These are phyloP conservation scores for Zaprionus ornatus DNA, from an alignment of 1,140 invertebrate species.

Conservation along the genomic window DNA sequence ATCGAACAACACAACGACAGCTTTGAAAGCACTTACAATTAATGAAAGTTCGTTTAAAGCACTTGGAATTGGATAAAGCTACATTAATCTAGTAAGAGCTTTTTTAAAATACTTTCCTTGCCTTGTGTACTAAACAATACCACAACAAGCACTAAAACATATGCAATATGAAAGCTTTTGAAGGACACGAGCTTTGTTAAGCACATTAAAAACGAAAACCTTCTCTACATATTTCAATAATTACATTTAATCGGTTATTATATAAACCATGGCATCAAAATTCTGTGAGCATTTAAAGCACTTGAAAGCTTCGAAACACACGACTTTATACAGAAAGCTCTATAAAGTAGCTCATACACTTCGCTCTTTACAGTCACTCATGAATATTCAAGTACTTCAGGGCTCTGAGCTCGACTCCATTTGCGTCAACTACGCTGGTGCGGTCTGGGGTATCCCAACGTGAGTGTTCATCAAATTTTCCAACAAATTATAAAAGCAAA, in stretches of 20 bases:
- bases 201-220: too few species aligned
- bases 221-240: neutral
- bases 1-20: neutral
- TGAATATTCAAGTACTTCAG: constrained; percentile 24
- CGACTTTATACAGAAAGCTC: neutral
- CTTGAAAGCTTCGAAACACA: neutral
- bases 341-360: neutral
- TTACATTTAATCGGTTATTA: neutral
- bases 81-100: too few species aligned
- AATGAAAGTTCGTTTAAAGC: too few species aligned
- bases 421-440: neutral
- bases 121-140: neutral
- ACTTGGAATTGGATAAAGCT: too few species aligned
- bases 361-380: neutral
- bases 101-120: too few species aligned
- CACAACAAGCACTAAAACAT: too few species aligned
- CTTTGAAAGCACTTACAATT: neutral
- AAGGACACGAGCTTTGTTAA: neutral
- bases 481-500: constrained; percentile 62
- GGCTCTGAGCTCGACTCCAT: neutral
- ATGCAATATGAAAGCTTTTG: neutral
- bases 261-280: too few species aligned
- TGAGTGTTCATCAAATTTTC: constrained; percentile 63
- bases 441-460: neutral
- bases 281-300: neutral